Evolutionary conservation across 2,888 invertebrate genomes (phyloP), one percentile per base, ranked within the genome.

Genomic region (Ennomos quercinarius): DNA sequence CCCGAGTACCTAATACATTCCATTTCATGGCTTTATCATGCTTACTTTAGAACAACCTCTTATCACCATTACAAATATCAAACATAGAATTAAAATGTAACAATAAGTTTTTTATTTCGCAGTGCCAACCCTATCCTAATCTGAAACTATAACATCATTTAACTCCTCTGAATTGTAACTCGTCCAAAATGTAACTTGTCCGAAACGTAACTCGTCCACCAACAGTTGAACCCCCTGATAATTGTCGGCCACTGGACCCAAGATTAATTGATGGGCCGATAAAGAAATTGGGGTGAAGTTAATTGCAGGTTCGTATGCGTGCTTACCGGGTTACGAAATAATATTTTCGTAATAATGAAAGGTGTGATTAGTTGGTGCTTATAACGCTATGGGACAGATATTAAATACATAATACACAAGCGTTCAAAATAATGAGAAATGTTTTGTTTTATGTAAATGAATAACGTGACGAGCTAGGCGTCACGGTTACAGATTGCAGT

Each of bases 241-340:
- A 75, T 69, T 69, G 71, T 68, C 59, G 68, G 68, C 70, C 62
- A 71, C 54, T 64, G 54, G 62, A 69, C 59, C 55, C 64, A 72
- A 81, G 84, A 83, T 84, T 83, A 82, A 85, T 84, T 74, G 76
- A 78, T 75, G 62, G 60, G 58, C 57, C 64, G 66, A 70, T 74
- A 73, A 70, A 68, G 68, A 69, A 72, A 64, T 65, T 63, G 57
- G 63, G 61, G 63, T 71, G 49, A 57, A 58, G 62, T 70, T 70
- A 65, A 70, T 67, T 67, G 53, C 35, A 42, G 58, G 61, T 62
- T 68, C 35, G 54, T 44, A 57, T 58, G 61, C 55, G 57, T 49
- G 51, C 43, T 51, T 46, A 50, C 35, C 47, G 43, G 27, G 42
- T 50, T 45, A 57, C 63, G 38, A 53, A 53, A 57, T 51, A 59